Evolutionary conservation across 2,797 vertebrate genomes (phyloP), one percentile per base, ranked within the genome.

Genomic region (Rhynchonycteris naso): DNA sequence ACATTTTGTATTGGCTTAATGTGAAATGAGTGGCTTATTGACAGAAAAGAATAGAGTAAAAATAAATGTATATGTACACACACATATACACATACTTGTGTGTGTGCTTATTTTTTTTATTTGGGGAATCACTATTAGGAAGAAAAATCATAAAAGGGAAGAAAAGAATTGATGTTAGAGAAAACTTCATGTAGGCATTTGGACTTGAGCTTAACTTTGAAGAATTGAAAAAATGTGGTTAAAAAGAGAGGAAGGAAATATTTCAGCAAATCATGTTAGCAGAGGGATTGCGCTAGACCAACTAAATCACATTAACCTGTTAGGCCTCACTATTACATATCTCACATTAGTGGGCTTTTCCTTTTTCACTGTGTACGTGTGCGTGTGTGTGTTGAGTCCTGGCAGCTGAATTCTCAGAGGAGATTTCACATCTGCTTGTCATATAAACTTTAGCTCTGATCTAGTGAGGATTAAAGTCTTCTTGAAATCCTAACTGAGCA

Each of bases 391-490:
- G 3, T 38, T 59, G 30, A 84, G 14, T 4, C 47, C 15, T 75
- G 38, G 56, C n/a, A 85, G 71, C 63, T 89, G 26, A 89, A 74
- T 89, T 74, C 47, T 33, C 66, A 74, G 38, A 74, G 38, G 63
- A 80, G 52, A 75, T 83, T 91, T 92, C 56, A 81, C 76, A 89
- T 95, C 80, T 79, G 47, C 47, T 94, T 95, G 88, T 93, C 47
- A 61, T 69, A 88, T 59, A 88, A 94, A 94, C 94, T 74, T 90
- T 35, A 68, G 69, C 71, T 87, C 66, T 4, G 14, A 65, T 74
- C 75, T 38, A 84, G 86, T 0, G 5, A 88, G 68, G 63, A 95
- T 93, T 90, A 89, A 92, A 87, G 72, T 72, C 82, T 96, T 68
- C 75, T 50, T 43, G 74, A 89, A 50, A 76, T 47, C 52, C 65